Evolutionary conservation across 30 jellyfish, hydroid and myxozoan species (phyloP).

Genomic region (Turritopsis rubra): DNA sequence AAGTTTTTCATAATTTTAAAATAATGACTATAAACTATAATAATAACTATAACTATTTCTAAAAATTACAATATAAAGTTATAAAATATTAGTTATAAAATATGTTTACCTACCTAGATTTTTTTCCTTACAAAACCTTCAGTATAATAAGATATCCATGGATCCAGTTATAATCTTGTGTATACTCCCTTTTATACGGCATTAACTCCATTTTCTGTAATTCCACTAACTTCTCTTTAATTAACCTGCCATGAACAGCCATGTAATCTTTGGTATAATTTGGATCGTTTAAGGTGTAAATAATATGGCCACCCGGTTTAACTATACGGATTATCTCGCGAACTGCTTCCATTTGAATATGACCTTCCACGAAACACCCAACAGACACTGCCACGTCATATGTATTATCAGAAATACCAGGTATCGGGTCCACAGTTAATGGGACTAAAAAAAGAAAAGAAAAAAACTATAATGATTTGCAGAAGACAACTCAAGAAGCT

Average conservation of each 20-base stretch:
- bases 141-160: not conserved
- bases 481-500: no score
- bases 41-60: no score
- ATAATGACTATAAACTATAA: no score
- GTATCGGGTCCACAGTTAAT: not conserved
- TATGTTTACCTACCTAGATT: not conserved
- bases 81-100: no score
- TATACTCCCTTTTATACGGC: not conserved
- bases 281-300: not conserved
- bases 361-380: not conserved
- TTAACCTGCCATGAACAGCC: not conserved
- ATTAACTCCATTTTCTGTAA: not conserved
- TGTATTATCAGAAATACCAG: not conserved
- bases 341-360: not conserved
- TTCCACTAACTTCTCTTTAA: not conserved
- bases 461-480: no score
- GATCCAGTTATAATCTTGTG: not conserved
- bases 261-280: not conserved
- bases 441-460: not conserved
- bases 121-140: not conserved
- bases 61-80: no score
- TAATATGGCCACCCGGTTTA: not conserved
- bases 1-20: no score
- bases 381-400: not conserved
- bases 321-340: not conserved